Evolutionary conservation across 2,113 vertebrate genomes (phyloP).

Genomic region (Gulo gulo): DNA sequence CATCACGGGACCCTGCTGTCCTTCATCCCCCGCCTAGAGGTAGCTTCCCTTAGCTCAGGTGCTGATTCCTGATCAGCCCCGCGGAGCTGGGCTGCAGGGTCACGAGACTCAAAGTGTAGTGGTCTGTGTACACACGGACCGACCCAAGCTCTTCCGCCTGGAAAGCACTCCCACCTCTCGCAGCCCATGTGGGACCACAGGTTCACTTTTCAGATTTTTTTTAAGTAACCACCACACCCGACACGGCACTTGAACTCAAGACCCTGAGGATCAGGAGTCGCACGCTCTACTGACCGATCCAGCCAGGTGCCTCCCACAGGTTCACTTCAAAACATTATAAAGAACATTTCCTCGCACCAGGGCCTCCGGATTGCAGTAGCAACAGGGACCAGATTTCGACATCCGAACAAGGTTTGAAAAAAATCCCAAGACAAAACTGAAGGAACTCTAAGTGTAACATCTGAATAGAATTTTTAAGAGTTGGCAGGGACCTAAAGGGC

Average conservation of each 20-base stretch:
- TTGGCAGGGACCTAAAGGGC: background rate
- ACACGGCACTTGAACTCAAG: background rate
- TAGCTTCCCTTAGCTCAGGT: background rate
- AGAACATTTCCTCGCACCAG: background rate
- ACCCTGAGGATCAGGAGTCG: background rate
- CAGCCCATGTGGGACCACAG: background rate
- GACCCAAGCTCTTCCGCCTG: background rate
- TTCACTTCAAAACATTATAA: background rate
- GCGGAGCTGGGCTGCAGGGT: background rate
- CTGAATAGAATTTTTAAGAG: background rate
- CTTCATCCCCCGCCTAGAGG: background rate
- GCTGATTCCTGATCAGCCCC: background rate
- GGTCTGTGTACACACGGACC: background rate
- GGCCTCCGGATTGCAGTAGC: background rate
- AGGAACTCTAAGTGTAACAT: background rate
- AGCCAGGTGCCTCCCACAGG: background rate
- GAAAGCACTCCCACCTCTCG: background rate
- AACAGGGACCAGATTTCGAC: background rate
- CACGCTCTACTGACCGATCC: background rate
- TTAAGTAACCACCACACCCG: background rate
- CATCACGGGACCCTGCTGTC: background rate
- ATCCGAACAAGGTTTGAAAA: background rate
- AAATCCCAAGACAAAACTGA: background rate
- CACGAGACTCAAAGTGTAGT: background rate
- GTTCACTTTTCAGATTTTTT: background rate